phyloP scores from a whole-genome alignment of 2,888 invertebrate species.

The Rhorus exstirpatorius region DNA sequence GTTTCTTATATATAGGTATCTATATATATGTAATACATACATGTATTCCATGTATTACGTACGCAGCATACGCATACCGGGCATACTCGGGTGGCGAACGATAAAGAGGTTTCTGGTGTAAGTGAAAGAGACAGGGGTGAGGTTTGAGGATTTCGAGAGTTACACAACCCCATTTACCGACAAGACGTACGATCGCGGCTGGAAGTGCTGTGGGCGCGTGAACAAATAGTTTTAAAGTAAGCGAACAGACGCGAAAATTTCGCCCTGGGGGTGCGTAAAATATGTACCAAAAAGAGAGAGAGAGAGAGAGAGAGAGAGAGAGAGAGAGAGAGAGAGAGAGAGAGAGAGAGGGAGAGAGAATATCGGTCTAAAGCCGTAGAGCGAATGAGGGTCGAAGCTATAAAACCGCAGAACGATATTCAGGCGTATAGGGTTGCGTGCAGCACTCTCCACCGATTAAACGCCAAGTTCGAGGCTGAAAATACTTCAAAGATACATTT shows the following conservation, averaged over 20 bases:
- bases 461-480: constrained; percentile 37
- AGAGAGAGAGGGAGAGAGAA: neutral
- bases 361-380: neutral
- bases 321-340: neutral
- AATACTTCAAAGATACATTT: constrained; percentile 54
- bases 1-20: constrained; percentile 2
- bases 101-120: constrained; percentile 62
- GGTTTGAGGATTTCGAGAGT: constrained; percentile 55
- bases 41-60: neutral
- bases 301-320: neutral
- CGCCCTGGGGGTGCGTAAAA: constrained; percentile 6
- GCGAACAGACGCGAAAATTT: constrained; percentile 44
- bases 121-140: constrained; percentile 60
- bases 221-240: constrained; percentile 62
- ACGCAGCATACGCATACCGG: neutral
- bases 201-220: constrained; percentile 36
- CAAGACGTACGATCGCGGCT: constrained; percentile 52
- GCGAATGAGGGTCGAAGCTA: constrained; percentile 11
- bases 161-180: constrained; percentile 2
- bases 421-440: constrained; percentile 11
- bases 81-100: constrained; percentile 36
- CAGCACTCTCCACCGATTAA: constrained; percentile 52
- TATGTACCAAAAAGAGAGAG: constrained; percentile 8
- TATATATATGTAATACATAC: constrained; percentile 9
- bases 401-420: constrained; percentile 23